phyloP scores from a whole-genome alignment of 1,140 invertebrate genomes.

The Lineus longissimus region DNA sequence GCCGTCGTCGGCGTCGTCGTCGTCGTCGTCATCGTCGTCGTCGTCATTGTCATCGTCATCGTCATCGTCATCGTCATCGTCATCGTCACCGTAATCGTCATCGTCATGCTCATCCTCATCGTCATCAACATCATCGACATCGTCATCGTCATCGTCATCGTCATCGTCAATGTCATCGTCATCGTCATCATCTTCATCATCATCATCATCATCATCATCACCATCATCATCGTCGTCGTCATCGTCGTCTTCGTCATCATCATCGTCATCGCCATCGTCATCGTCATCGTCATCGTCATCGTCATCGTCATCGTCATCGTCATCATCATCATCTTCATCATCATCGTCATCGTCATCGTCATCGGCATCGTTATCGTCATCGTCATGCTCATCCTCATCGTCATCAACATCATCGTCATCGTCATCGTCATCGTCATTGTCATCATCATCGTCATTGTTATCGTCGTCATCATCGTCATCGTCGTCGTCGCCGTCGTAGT shows the following conservation, averaged over 20 bases:
- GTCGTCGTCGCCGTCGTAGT: too few relatives aligned
- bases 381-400: too few relatives aligned
- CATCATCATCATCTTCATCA: constrained; percentile 15
- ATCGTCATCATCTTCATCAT: constrained; percentile 9
- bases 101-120: too few relatives aligned
- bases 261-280: too few relatives aligned
- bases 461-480: constrained; percentile 11
- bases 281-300: constrained; percentile 12
- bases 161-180: constrained; percentile 12
- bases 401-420: too few relatives aligned
- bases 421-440: too few relatives aligned
- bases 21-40: too few relatives aligned
- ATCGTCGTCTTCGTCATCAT: too few relatives aligned
- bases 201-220: not conserved
- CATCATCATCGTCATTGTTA: constrained; percentile 15
- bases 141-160: constrained; percentile 15
- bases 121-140: too few relatives aligned
- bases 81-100: too few relatives aligned
- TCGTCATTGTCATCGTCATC: not conserved
- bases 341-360: constrained; percentile 1
- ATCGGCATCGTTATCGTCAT: too few relatives aligned
- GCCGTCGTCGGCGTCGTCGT: too few relatives aligned
- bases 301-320: constrained; percentile 12
- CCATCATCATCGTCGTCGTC: constrained; percentile 9
- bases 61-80: constrained; percentile 7